These are phyloP conservation scores for Choreutis nemorana DNA, from an alignment of 2,888 invertebrate genomes.

Conservation along the genomic window DNA sequence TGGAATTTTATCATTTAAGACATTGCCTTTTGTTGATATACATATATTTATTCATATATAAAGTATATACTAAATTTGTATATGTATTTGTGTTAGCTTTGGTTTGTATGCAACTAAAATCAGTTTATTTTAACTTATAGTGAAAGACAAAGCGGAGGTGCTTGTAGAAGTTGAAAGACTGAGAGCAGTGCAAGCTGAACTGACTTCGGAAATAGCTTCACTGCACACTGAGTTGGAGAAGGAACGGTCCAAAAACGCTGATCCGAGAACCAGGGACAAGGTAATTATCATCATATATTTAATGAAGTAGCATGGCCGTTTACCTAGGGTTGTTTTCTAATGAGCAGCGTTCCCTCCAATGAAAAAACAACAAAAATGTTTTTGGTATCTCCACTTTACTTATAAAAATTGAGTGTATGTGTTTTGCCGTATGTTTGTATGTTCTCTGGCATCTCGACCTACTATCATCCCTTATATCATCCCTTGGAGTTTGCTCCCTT, in stretches of 20 bases:
- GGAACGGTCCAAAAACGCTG: slow-evolving; percentile 73
- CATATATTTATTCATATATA: neutral
- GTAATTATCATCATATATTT: slow-evolving; percentile 18
- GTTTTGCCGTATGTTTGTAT: no score
- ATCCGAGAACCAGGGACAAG: slow-evolving; percentile 64
- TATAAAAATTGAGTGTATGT: no score
- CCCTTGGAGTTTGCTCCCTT: no score
- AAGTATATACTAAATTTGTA: neutral
- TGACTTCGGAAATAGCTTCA: slow-evolving; percentile 73
- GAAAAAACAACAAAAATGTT: no score
- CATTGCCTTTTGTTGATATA: no score
- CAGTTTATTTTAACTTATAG: slow-evolving; percentile 43
- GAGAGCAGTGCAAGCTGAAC: slow-evolving; percentile 73
- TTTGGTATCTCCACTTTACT: neutral
- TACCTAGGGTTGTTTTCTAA: no score
- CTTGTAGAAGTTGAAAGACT: slow-evolving; percentile 76
- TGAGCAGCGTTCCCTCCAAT: no score
- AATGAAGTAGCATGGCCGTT: neutral
- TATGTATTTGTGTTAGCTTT: neutral
- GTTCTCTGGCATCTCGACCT: no score
- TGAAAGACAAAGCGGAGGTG: slow-evolving; percentile 82
- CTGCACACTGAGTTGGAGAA: slow-evolving; percentile 78
- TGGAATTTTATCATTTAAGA: no score
- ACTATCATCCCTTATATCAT: no score
- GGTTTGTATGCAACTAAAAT: neutral